Evolutionary conservation across 2,113 vertebrate genomes (phyloP), one percentile per base, ranked within the genome.

Genomic region (Orientallactaga bullata): DNA sequence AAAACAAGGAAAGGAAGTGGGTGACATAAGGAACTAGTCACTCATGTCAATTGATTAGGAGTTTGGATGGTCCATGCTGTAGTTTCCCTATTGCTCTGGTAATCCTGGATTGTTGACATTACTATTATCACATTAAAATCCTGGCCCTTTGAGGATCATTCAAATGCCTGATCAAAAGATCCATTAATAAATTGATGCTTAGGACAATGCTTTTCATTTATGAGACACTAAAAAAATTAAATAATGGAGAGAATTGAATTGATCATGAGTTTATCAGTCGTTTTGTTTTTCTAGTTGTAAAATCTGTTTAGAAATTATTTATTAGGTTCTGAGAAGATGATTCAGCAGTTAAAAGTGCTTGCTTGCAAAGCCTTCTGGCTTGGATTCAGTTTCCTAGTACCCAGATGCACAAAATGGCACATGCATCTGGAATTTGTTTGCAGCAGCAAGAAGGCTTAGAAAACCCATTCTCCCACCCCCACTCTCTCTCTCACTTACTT

Each of bases 111-210:
- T 85, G n/a, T 78, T 79, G 32, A 47, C 10, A 10, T 72, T 55
- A 28, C 42, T 47, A 47, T 28, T 74, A 39, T 79, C 18, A 78
- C 20, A 37, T 76, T 17, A 61, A 87, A 94, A 60, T 73, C 87
- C 13, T 69, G 96, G 28, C 28, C 71, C 16, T 78, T 84, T 47
- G 47, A 89, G 89, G 35, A 82, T 39, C n/a, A 51, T 92, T 93
- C 83, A 85, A 86, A 88, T 92, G 37, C 28, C 16, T 51, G 37
- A 24, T 35, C 69, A 88, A 42, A 21, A 89, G 6, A 1, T 1
- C 39, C 18, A 39, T 58, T 89, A 58, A 63, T 86, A 68, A 74
- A 86, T 68, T 26, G 90, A 35, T 86, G 24, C 39, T 28, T 81
- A 81, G 3, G 4, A 8, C 51, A 84, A 89, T 89, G 20, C 23